phyloP scores from a whole-genome alignment of 2,888 invertebrate species.

The Nephrotoma guestfalica region DNA sequence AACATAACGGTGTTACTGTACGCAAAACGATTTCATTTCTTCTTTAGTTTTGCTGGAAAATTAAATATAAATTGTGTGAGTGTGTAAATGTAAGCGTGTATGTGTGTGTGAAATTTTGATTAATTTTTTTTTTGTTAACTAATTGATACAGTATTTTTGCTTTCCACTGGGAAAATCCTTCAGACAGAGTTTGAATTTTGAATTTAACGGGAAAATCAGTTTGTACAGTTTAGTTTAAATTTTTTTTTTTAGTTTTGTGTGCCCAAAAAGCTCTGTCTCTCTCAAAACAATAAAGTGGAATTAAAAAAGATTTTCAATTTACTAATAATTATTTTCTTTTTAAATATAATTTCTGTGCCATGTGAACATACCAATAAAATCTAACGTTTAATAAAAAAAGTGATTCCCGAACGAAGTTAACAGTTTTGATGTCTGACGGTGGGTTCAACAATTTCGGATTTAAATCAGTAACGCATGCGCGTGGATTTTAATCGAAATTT shows the following conservation, averaged over 20 bases:
- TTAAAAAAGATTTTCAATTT: not conserved
- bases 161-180: not conserved
- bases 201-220: not conserved
- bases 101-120: not conserved
- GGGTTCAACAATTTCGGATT: not conserved
- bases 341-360: not conserved
- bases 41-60: not conserved
- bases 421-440: not conserved
- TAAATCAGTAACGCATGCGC: not conserved
- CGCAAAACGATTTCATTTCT: not conserved
- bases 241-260: not conserved
- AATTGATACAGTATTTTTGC: not conserved
- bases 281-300: not conserved
- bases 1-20: not conserved
- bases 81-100: not conserved
- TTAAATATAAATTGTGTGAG: not conserved
- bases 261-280: not conserved
- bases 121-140: not conserved
- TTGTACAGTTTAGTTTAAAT: not conserved
- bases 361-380: not conserved
- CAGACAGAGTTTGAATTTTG: conserved; percentile 3
- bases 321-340: not conserved
- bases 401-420: not conserved
- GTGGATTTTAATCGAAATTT: not conserved
- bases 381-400: not conserved